Conservation (phyloP, 2,797 vertebrate species). For the Acridotheres tristis region DNA sequence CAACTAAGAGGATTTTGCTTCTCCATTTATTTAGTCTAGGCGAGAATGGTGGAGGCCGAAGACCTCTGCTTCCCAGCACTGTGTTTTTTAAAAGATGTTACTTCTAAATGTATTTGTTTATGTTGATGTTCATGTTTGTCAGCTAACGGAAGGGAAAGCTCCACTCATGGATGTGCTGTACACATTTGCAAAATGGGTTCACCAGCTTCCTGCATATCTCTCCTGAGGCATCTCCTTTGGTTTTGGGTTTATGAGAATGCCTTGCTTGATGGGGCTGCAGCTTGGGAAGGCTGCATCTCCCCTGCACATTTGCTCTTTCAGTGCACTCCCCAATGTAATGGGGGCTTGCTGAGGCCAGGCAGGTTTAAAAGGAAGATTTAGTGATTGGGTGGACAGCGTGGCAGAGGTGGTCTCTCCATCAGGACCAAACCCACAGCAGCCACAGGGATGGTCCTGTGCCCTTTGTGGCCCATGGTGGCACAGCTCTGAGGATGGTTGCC, state of each 20-base stretch:
- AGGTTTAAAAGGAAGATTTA: background rate
- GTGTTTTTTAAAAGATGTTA: background rate
- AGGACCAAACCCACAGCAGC: background rate
- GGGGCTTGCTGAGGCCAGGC: background rate
- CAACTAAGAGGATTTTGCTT: background rate
- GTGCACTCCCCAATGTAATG: accelerated
- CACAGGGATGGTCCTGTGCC: background rate
- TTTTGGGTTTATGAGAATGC: background rate
- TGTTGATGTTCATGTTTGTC: background rate
- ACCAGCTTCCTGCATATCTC: background rate
- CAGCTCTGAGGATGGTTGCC: background rate
- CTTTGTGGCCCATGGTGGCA: accelerated
- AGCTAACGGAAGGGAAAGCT: background rate
- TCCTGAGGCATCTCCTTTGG: background rate
- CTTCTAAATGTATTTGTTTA: slow-evolving; percentile 36
- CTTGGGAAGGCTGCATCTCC: accelerated
- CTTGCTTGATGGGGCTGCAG: background rate
- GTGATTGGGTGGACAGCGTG: accelerated
- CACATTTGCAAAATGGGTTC: background rate
- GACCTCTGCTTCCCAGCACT: background rate
- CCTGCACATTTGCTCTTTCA: accelerated
- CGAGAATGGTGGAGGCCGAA: background rate
- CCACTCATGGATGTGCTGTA: background rate
- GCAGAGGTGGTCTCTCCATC: background rate
- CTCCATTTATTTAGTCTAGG: slow-evolving; percentile 41